A percentile compares a stretch with the other conserved stretches of the same genome.
Conservation (phyloP, 2,888 invertebrate genomes). For the Elmis aenea region DNA sequence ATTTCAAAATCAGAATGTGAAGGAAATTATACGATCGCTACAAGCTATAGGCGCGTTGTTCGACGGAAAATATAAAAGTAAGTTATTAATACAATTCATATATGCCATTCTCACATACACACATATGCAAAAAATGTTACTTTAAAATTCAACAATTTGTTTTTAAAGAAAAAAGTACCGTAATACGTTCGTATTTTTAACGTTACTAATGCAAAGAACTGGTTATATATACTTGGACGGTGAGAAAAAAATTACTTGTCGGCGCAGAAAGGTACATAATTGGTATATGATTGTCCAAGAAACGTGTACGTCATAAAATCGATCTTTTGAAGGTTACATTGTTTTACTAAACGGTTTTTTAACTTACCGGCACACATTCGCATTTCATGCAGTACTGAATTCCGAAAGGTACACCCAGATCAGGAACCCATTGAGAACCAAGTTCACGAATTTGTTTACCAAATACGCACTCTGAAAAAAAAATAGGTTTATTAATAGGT, state of each 20-base stretch:
- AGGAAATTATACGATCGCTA: no score
- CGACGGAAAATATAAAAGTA: no score
- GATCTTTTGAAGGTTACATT: conserved; percentile 19
- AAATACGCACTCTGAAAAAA: conserved; percentile 85
- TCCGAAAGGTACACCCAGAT: conserved; percentile 88
- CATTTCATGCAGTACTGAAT: conserved; percentile 94
- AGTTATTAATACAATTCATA: no score
- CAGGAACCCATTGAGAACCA: conserved; percentile 88
- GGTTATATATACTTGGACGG: conserved; percentile 19
- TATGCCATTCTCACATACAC: no score
- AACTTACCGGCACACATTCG: conserved; percentile 90
- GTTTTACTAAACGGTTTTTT: conserved; percentile 13
- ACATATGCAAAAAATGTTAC: no score
- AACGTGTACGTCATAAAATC: conserved; percentile 23
- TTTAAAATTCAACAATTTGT: conserved; percentile 13
- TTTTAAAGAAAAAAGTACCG: conserved; percentile 23
- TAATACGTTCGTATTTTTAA: conserved; percentile 21
- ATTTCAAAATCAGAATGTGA: no score
- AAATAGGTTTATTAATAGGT: no score
- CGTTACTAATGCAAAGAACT: conserved; percentile 26
- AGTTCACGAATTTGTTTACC: conserved; percentile 83
- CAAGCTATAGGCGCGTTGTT: no score
- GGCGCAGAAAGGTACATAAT: conserved; percentile 26
- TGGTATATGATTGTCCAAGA: conserved; percentile 24
- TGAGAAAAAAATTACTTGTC: conserved; percentile 14